Conservation (phyloP, 92 coral and sea anemone species). For the Montipora capitata region DNA sequence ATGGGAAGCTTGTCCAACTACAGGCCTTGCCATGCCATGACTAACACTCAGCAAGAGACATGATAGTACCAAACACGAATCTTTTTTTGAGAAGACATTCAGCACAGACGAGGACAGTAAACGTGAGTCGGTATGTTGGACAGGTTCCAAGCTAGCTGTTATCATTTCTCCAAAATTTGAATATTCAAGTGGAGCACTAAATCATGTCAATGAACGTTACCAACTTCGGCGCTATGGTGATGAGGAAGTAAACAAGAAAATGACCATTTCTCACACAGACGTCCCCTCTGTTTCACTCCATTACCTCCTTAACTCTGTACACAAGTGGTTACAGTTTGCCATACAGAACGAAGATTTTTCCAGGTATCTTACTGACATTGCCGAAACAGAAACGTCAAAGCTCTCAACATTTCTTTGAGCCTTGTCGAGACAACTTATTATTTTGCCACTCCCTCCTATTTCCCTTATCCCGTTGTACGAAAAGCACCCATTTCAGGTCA, state of each 20-base stretch:
- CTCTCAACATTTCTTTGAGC: conserved; percentile 11
- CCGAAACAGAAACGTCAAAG: background rate
- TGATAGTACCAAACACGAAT: conserved; percentile 56
- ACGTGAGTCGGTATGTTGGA: conserved; percentile 56
- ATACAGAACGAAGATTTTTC: background rate
- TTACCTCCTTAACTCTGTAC: conserved; percentile 25
- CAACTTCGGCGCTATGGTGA: conserved; percentile 63
- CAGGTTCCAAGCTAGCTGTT: conserved; percentile 60
- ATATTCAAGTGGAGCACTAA: conserved; percentile 53
- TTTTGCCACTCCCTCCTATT: conserved; percentile 46
- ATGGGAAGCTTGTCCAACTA: conserved; percentile 7
- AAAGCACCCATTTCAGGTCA: background rate
- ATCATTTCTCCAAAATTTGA: conserved; percentile 65
- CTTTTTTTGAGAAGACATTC: conserved; percentile 38
- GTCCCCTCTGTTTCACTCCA: conserved; percentile 40
- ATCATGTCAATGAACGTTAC: conserved; percentile 66
- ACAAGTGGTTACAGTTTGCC: conserved; percentile 21
- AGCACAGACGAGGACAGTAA: conserved; percentile 25
- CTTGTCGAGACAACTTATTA: conserved; percentile 6
- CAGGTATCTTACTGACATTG: background rate
- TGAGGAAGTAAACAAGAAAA: conserved; percentile 42
- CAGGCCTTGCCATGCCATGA: conserved; percentile 64
- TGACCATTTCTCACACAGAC: conserved; percentile 52
- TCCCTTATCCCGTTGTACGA: conserved; percentile 17
- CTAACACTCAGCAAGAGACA: conserved; percentile 56